Evolutionary conservation across 2,113 vertebrate genomes (phyloP).

Genomic region (Pholis gunnellus): DNA sequence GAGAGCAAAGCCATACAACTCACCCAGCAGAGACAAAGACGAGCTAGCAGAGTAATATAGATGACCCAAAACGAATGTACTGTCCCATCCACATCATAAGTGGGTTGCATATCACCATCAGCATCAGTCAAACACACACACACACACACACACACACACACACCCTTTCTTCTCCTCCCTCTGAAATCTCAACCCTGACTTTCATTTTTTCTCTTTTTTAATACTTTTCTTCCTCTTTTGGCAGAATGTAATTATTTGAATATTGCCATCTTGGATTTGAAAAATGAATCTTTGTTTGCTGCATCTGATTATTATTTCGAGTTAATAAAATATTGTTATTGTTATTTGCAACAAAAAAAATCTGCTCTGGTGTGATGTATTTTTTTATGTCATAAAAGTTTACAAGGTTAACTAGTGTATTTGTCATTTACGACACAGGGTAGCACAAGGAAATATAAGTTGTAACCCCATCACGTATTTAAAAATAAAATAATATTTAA

Average conservation of each 20-base stretch:
- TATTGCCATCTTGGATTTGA: constrained; percentile 75
- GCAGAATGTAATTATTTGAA: constrained; percentile 79
- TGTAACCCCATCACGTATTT: neutral
- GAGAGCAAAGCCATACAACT: constrained; percentile 68
- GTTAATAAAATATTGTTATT: constrained; percentile 80
- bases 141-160: constrained; percentile 23
- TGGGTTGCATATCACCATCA: constrained; percentile 32
- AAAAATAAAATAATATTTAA: no score
- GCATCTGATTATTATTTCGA: constrained; percentile 80
- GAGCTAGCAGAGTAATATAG: constrained; percentile 28
- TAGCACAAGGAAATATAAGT: no score
- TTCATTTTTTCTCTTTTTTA: constrained; percentile 3
- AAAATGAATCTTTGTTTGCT: constrained; percentile 75
- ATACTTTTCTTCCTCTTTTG: constrained; percentile 65
- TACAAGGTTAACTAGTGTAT: neutral
- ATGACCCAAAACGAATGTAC: constrained; percentile 67
- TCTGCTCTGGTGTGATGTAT: constrained; percentile 14
- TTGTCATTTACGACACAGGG: neutral
- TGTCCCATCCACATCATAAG: constrained; percentile 18
- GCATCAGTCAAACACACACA: constrained; percentile 35
- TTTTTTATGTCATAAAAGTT: neutral
- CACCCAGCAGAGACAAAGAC: constrained; percentile 24
- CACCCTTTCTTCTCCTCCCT: constrained; percentile 13
- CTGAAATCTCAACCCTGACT: constrained; percentile 33
- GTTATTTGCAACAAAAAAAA: constrained; percentile 74